Evolutionary conservation across 2,797 vertebrate species (phyloP).

Genomic region (Crocidura indochinensis): DNA sequence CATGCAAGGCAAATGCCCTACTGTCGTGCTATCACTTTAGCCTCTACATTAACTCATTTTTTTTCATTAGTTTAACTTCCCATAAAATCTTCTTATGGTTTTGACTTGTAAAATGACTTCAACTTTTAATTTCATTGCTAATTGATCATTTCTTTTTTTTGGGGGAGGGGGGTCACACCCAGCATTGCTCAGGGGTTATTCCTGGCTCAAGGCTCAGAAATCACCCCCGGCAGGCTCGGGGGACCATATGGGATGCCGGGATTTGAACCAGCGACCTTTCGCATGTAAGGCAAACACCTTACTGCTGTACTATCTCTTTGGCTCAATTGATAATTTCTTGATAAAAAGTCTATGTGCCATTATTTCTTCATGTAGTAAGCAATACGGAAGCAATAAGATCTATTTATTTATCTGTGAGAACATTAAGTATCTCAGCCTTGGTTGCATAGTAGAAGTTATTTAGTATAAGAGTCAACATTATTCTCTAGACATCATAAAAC

Average conservation of each 20-base stretch:
- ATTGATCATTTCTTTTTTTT: neutral
- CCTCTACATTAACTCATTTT: neutral
- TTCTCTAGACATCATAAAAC: neutral
- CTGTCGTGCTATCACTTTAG: too few species aligned
- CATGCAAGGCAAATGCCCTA: too few species aligned
- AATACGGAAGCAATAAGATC: neutral
- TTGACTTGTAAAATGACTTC: neutral
- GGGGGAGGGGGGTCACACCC: too few species aligned
- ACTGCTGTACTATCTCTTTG: too few species aligned
- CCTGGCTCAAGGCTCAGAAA: too few species aligned
- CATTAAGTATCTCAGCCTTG: neutral
- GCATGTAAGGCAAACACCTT: too few species aligned
- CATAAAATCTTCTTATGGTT: neutral
- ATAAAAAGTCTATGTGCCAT: neutral
- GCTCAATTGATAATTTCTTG: neutral
- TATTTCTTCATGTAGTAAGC: constrained; percentile 6
- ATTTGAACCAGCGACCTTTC: too few species aligned
- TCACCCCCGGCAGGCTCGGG: too few species aligned
- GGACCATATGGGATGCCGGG: too few species aligned
- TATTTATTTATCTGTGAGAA: neutral
- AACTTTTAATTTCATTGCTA: neutral
- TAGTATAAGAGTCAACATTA: neutral
- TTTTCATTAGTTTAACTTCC: neutral
- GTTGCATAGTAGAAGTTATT: neutral
- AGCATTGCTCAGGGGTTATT: too few species aligned